phyloP scores from a whole-genome alignment of 2,888 invertebrate genomes.

The Brachylomia viminalis region DNA sequence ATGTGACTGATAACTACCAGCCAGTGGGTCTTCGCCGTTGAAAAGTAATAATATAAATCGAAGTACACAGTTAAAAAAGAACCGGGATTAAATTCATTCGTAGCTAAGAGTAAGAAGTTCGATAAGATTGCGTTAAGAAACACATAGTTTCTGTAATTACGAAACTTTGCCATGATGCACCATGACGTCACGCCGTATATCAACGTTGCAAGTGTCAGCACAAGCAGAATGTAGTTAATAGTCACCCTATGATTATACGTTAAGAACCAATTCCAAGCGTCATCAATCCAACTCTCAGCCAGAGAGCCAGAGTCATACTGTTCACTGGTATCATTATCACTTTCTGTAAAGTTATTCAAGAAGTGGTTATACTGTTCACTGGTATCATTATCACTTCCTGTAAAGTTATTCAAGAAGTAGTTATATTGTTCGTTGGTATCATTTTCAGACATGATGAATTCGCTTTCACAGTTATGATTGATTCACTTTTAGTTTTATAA shows the following conservation, averaged over 20 bases:
- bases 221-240: background rate
- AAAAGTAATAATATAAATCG: background rate
- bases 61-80: no score
- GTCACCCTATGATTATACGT: background rate
- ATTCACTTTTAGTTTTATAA: no score
- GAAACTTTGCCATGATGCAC: slow-evolving; percentile 8
- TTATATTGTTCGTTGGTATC: no score
- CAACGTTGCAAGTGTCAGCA: background rate
- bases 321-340: no score
- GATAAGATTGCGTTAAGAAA: slow-evolving; percentile 12
- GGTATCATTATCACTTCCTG: background rate
- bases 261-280: background rate
- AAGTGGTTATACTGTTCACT: background rate
- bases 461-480: no score
- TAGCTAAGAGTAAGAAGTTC: background rate
- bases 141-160: slow-evolving; percentile 17
- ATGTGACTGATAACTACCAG: background rate
- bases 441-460: no score
- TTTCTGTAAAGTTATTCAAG: no score
- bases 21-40: slow-evolving; percentile 4
- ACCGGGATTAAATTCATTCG: no score
- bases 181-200: slow-evolving; percentile 15
- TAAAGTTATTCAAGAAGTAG: no score
- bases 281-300: background rate
- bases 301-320: no score